Evolutionary conservation across 1,140 invertebrate genomes (phyloP).

Genomic region (Drosophila willistoni): DNA sequence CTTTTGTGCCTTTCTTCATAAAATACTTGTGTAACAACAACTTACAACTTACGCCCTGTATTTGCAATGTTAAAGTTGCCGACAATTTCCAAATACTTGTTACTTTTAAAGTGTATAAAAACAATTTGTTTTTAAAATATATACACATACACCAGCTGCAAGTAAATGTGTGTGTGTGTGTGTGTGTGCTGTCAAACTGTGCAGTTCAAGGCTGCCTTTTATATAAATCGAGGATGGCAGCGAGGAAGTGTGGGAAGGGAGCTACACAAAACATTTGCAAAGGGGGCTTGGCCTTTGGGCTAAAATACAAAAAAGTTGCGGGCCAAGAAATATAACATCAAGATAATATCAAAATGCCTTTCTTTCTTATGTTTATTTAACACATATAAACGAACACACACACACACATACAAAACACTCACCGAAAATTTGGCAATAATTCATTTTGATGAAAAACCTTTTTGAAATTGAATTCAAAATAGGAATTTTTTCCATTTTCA

Average conservation of each 20-base stretch:
- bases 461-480: constrained; percentile 68
- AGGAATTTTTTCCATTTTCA: constrained; percentile 56
- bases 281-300: constrained; percentile 35
- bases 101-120: constrained; percentile 28
- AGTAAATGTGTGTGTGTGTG: constrained; percentile 8
- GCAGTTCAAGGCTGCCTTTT: constrained; percentile 66
- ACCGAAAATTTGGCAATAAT: constrained; percentile 56
- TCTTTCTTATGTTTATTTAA: constrained; percentile 57
- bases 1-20: not conserved
- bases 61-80: not conserved
- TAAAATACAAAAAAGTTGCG: constrained; percentile 33
- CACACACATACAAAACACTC: not conserved
- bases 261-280: constrained; percentile 28
- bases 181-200: constrained; percentile 65
- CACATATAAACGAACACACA: not conserved
- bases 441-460: constrained; percentile 74
- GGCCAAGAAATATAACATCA: constrained; percentile 32
- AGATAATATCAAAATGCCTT: constrained; percentile 53
- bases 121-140: constrained; percentile 41
- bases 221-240: too few species aligned
- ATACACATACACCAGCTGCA: constrained; percentile 35
- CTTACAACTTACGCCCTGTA: not conserved
- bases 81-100: constrained; percentile 16
- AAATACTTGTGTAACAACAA: not conserved
- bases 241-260: too few species aligned